Percentiles rank a stretch among this genome's conserved stretches.
Evolutionary conservation across 2,797 vertebrate genomes (phyloP).

Genomic region (Synanceia verrucosa): DNA sequence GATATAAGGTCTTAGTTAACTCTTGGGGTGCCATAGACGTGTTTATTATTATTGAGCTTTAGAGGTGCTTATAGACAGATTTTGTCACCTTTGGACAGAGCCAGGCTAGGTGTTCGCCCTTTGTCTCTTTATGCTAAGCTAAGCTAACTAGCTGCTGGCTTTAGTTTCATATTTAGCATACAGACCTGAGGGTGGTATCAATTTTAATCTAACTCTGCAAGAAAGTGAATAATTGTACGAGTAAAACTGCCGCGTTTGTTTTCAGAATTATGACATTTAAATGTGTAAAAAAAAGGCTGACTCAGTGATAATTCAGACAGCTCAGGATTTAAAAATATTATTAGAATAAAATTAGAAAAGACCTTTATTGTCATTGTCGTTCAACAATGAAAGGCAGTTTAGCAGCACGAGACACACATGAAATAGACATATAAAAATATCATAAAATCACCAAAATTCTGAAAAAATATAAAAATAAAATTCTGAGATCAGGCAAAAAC

Average conservation of each 20-base stretch:
- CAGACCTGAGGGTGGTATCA: not conserved
- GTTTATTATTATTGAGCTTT: not conserved
- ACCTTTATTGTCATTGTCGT: too few relatives aligned
- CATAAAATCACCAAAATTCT: too few relatives aligned
- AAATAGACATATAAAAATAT: too few relatives aligned
- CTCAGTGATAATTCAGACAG: slow-evolving; percentile 89
- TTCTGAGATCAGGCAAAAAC: not conserved
- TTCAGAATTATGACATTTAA: not conserved
- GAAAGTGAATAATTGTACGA: not conserved
- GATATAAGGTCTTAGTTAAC: too few relatives aligned
- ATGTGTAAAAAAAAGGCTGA: slow-evolving; percentile 30
- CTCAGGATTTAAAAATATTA: slow-evolving; percentile 56
- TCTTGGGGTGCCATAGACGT: too few relatives aligned
- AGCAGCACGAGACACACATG: too few relatives aligned
- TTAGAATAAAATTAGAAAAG: too few relatives aligned
- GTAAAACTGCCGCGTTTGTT: not conserved
- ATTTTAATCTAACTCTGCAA: not conserved
- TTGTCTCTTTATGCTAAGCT: not conserved
- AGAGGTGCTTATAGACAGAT: not conserved
- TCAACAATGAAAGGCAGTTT: too few relatives aligned
- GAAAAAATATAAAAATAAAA: too few relatives aligned
- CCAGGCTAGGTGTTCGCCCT: not conserved
- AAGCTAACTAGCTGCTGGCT: not conserved
- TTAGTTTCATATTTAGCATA: not conserved
- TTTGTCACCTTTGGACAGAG: not conserved